Evolutionary conservation across 1,140 invertebrate genomes (phyloP).

Genomic region (Tenebrio molitor): DNA sequence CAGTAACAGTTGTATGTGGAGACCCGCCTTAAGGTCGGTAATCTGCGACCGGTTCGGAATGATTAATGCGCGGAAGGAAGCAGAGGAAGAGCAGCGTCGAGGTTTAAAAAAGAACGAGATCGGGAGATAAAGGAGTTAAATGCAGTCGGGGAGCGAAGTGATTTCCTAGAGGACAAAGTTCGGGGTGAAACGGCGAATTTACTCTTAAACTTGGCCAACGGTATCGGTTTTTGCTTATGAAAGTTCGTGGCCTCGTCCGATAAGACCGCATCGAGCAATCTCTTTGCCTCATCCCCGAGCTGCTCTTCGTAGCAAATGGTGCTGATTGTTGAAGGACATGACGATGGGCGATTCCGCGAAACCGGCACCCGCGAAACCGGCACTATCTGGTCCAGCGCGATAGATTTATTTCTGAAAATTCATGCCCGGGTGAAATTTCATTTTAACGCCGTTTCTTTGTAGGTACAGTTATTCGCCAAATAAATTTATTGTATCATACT

Average conservation of each 20-base stretch:
- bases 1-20: too few species aligned
- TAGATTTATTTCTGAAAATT: too few species aligned
- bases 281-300: constrained; percentile 13
- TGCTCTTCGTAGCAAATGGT: background rate
- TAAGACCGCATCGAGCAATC: constrained; percentile 17
- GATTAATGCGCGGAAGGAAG: constrained; percentile 14
- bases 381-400: too few species aligned
- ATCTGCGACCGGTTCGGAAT: too few species aligned
- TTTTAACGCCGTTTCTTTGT: background rate
- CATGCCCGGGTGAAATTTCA: background rate
- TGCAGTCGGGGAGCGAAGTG: background rate
- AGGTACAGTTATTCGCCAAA: background rate
- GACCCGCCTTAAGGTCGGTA: too few species aligned
- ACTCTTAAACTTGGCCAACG: constrained; percentile 12
- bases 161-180: constrained; percentile 29
- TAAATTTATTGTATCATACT: constrained; percentile 9
- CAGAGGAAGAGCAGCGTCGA: too few species aligned
- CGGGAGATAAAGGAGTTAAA: constrained; percentile 26
- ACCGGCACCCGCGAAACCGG: too few species aligned
- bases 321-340: background rate
- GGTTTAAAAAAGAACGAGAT: constrained; percentile 15
- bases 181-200: constrained; percentile 18
- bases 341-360: too few species aligned
- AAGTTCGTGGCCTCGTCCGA: constrained; percentile 16
- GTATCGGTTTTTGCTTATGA: constrained; percentile 20